Base-by-base conservation (phyloP, 1,140 invertebrate genomes). In the Psilanteris sp. region DNA sequence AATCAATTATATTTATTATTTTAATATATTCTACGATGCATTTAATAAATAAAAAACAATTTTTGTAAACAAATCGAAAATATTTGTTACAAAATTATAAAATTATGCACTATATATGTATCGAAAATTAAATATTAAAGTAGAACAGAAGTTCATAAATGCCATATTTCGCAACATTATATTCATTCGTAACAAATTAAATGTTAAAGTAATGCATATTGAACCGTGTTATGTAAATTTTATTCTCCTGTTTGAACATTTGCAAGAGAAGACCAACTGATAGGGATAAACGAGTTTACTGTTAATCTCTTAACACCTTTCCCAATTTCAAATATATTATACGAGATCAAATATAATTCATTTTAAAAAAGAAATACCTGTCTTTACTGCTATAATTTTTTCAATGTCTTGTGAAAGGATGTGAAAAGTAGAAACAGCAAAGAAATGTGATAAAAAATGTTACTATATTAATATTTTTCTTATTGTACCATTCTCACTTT, bases 91-190 rank as follows among this genome's bases (percentile, higher is more conserved):
- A 24, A 6, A 48, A n/a, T n/a, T n/a, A 68, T 39, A 20, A 41
- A 44, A 48, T 34, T 41, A 11, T 16, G 16, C 7, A 3, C 9
- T 15, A 22, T n/a, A n/a, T 7, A 31, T 29, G 15, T 10, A 29
- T 48, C 43, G 57, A 68, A 48, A 68, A 57, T 68, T 68, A 68
- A 43, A 55, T 6, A 20, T 26, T 39, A 50, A 68, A 68, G 41
- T 68, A 57, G 50, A 26, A 50, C 64, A 39, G 39, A 15, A 22
- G 13, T 54, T n/a, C 24, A 44, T 54, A 20, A 29, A 15, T 9
- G 26, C 37, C 16, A 27, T 46, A 31, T 55, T 44, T 46, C 26
- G 31, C 43, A 39, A 36, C 46, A 27, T 54, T 54, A 16, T 54
- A 44, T 18, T 36, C 29, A 14, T 20, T 16, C 10, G 32, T 52